phyloP scores from a whole-genome alignment of 2,888 invertebrate species.

The Asteroscopus sphinx region DNA sequence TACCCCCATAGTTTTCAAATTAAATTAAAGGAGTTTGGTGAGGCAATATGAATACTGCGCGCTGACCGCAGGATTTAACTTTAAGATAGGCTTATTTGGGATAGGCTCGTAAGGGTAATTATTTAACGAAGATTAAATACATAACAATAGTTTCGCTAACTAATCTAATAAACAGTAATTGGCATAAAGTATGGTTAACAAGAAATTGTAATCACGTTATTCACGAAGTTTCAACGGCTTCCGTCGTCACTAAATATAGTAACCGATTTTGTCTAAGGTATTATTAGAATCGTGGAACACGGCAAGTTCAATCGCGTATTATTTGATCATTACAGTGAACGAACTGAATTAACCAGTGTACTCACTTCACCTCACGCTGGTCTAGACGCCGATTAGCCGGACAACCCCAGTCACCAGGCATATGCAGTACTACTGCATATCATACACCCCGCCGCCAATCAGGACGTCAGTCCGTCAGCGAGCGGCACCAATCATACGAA shows the following conservation, averaged over 20 bases:
- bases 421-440: too few species aligned
- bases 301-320: conserved; percentile 51
- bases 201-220: conserved; percentile 72
- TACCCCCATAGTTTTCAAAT: conserved; percentile 81
- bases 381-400: too few species aligned
- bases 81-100: conserved; percentile 46
- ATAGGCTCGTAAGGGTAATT: conserved; percentile 42
- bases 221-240: conserved; percentile 75
- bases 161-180: conserved; percentile 73
- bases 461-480: too few species aligned
- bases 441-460: too few species aligned
- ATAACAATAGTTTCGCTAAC: conserved; percentile 32
- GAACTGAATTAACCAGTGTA: conserved; percentile 34
- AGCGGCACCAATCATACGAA: too few species aligned
- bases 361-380: conserved; percentile 20
- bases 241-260: conserved; percentile 61
- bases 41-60: conserved; percentile 59
- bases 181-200: conserved; percentile 55
- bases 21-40: conserved; percentile 73
- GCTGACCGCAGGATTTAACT: conserved; percentile 58
- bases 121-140: conserved; percentile 43
- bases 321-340: conserved; percentile 46
- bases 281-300: conserved; percentile 55
- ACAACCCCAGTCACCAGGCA: too few species aligned
- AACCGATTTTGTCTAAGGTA: conserved; percentile 58